Percentiles rank a stretch among this genome's conserved stretches.
Evolutionary conservation across 2,888 invertebrate species (phyloP).

Genomic region (Drosophila suboccidentalis): DNA sequence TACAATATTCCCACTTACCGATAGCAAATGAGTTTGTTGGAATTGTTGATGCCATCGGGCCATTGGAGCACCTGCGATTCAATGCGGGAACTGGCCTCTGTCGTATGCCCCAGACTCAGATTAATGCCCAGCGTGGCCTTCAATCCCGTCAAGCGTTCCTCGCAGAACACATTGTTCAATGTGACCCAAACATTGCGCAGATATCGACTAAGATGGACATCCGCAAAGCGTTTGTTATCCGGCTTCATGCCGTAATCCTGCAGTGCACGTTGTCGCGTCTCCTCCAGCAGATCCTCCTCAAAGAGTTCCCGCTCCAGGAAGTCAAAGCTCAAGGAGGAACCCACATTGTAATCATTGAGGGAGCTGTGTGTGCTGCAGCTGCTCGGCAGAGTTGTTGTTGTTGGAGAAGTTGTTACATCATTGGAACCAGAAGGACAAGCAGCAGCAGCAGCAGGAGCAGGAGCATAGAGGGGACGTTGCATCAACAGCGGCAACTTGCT

Average conservation of each 20-base stretch:
- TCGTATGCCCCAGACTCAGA: slow-evolving; percentile 71
- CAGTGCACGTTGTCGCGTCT: slow-evolving; percentile 89
- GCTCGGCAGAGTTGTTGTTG: slow-evolving; percentile 46
- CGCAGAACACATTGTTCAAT: slow-evolving; percentile 85
- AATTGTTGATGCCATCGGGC: slow-evolving; percentile 85
- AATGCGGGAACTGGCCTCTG: slow-evolving; percentile 81
- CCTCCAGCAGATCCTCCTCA: slow-evolving; percentile 78
- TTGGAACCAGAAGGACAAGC: slow-evolving; percentile 24
- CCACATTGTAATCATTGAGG: slow-evolving; percentile 55
- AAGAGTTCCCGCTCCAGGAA: slow-evolving; percentile 72
- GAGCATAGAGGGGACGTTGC: slow-evolving; percentile 73
- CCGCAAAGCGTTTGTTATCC: slow-evolving; percentile 92
- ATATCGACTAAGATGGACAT: slow-evolving; percentile 90
- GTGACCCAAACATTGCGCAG: slow-evolving; percentile 92
- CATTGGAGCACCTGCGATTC: slow-evolving; percentile 83
- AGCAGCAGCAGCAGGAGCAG: slow-evolving; percentile 51
- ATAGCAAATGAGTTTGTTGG: slow-evolving; percentile 81
- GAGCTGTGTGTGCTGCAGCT: slow-evolving; percentile 67
- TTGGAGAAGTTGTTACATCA: slow-evolving; percentile 50
- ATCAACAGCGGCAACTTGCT: slow-evolving; percentile 80
- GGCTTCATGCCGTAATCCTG: slow-evolving; percentile 91
- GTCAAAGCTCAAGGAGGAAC: slow-evolving; percentile 72
- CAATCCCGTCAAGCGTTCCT: slow-evolving; percentile 88
- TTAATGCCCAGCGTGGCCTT: slow-evolving; percentile 85
- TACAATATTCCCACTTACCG: slow-evolving; percentile 61